Evolutionary conservation across 2,888 invertebrate genomes (phyloP).

Genomic region (Dastarcus helophoroides): DNA sequence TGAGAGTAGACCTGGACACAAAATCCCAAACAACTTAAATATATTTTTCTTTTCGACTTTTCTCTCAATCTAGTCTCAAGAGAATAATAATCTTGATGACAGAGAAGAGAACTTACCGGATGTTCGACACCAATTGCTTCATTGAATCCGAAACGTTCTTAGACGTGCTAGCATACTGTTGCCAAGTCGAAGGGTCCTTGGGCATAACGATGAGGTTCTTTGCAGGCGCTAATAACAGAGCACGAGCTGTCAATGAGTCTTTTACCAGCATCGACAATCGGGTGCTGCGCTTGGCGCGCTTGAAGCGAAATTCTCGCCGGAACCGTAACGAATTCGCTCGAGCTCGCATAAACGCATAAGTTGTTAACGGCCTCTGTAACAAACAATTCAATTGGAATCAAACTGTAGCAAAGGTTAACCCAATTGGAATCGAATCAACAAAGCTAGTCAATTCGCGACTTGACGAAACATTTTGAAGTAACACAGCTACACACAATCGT

Average conservation of each 20-base stretch:
- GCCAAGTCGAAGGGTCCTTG: conserved; percentile 89
- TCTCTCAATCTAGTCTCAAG: no score
- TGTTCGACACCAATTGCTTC: conserved; percentile 84
- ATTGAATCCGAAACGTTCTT: conserved; percentile 95
- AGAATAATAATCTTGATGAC: no score
- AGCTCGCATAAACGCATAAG: conserved; percentile 84
- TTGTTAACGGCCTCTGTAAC: conserved; percentile 72
- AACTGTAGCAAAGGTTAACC: no score
- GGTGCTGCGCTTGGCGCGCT: conserved; percentile 74
- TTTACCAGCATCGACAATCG: conserved; percentile 72
- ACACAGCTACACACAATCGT: no score
- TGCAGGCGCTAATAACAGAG: conserved; percentile 82
- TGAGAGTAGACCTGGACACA: no score
- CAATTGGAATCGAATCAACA: no score
- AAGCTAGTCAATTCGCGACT: no score
- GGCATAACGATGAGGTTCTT: conserved; percentile 81
- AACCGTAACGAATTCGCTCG: conserved; percentile 85
- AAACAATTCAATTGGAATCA: no score
- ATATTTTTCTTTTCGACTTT: no score
- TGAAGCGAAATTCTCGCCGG: conserved; percentile 84
- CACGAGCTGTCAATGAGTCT: conserved; percentile 75
- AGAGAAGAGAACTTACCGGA: conserved; percentile 49
- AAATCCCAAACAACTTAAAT: no score
- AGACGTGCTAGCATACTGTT: conserved; percentile 83
- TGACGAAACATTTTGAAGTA: no score